Evolutionary conservation across 2,113 vertebrate species (phyloP).

Genomic region (Ophthalmolycus amberensis): DNA sequence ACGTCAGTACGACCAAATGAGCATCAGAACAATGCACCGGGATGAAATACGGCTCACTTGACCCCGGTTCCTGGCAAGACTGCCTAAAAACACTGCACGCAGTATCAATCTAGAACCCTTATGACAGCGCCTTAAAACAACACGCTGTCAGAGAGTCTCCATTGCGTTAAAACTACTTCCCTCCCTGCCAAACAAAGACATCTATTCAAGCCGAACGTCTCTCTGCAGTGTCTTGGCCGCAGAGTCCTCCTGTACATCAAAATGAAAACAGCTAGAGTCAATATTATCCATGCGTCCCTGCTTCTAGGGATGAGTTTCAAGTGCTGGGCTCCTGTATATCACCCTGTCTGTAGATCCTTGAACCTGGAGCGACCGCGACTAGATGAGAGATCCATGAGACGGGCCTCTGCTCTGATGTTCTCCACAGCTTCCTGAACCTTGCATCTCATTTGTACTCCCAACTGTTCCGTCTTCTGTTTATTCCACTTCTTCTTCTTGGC

Average conservation of each 20-base stretch:
- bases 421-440: not conserved
- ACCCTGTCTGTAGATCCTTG: slow-evolving; percentile 33
- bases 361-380: slow-evolving; percentile 30
- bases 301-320: slow-evolving; percentile 28
- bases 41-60: slow-evolving; percentile 23
- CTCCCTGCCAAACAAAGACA: slow-evolving; percentile 53
- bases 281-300: slow-evolving; percentile 44
- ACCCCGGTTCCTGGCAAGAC: slow-evolving; percentile 5
- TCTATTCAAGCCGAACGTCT: slow-evolving; percentile 62
- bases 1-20: not conserved
- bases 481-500: not conserved
- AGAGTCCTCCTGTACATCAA: slow-evolving; percentile 41
- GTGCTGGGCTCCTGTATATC: slow-evolving; percentile 27
- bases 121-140: slow-evolving; percentile 50
- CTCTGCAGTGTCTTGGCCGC: slow-evolving; percentile 20
- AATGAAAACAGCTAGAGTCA: slow-evolving; percentile 53
- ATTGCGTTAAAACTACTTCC: slow-evolving; percentile 18
- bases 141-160: slow-evolving; percentile 38
- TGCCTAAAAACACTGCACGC: slow-evolving; percentile 8
- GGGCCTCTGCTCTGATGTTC: not conserved
- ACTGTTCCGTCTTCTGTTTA: not conserved
- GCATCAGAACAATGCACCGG: not conserved
- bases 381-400: slow-evolving; percentile 62
- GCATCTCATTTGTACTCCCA: slow-evolving; percentile 1
- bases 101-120: slow-evolving; percentile 16